These are phyloP conservation scores for Mystacornis crossleyi DNA, from an alignment of 2,113 vertebrate species.

Conservation along the genomic window DNA sequence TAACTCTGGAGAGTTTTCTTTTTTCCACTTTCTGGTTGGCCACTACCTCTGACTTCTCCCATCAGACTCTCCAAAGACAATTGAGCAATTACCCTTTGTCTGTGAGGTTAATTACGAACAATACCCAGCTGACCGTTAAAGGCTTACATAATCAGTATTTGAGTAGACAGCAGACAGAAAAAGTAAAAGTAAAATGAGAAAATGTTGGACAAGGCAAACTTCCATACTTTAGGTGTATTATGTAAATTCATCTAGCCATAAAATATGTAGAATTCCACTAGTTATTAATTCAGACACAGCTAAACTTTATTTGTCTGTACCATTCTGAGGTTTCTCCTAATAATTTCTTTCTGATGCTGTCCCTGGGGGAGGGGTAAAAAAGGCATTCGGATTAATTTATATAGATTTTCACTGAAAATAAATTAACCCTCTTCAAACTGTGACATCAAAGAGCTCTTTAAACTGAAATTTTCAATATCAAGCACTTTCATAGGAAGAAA, in stretches of 20 bases:
- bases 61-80: neutral
- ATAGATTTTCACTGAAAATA: neutral
- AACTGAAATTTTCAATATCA: neutral
- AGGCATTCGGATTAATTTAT: neutral
- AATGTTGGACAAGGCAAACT: neutral
- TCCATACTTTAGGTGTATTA: neutral
- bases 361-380: neutral
- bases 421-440: neutral
- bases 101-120: constrained; percentile 43
- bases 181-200: neutral
- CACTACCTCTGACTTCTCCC: neutral
- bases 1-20: neutral
- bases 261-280: neutral
- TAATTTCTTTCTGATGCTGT: neutral
- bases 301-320: neutral
- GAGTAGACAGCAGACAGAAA: neutral
- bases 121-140: neutral
- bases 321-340: neutral
- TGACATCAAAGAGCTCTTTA: neutral
- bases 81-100: constrained; percentile 49
- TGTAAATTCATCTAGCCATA: neutral
- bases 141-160: neutral
- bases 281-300: neutral
- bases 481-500: neutral
- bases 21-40: neutral